These are phyloP conservation scores for Ips nitidus DNA, from an alignment of 1,140 invertebrate species.

Conservation along the genomic window DNA sequence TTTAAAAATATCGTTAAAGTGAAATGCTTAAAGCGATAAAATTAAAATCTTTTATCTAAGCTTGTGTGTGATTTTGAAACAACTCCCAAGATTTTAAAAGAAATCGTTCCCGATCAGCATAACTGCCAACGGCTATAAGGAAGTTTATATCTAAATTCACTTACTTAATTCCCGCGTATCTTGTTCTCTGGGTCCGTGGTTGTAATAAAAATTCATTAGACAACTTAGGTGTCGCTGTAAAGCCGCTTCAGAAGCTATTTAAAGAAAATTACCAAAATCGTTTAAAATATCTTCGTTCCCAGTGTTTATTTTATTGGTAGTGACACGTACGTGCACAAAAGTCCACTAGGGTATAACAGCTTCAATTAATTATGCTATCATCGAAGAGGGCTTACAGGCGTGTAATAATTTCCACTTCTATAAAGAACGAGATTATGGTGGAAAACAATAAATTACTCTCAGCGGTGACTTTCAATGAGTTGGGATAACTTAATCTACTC, in stretches of 20 bases:
- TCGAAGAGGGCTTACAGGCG: conserved; percentile 2
- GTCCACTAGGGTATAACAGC: background rate
- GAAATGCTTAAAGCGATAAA: conserved; percentile 14
- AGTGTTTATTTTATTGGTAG: background rate
- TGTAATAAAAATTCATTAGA: too few relatives aligned
- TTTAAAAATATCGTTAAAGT: conserved; percentile 19
- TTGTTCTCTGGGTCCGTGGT: too few relatives aligned
- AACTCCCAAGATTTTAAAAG: conserved; percentile 1
- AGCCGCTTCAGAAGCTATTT: conserved; percentile 5
- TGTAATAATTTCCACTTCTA: conserved; percentile 21
- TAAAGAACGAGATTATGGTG: conserved; percentile 30
- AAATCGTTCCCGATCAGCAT: conserved; percentile 16
- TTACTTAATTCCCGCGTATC: too few relatives aligned
- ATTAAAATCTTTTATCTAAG: conserved; percentile 21
- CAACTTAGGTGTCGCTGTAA: too few relatives aligned
- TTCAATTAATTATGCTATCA: conserved; percentile 20
- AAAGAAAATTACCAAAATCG: conserved; percentile 11
- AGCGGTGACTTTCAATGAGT: conserved; percentile 13
- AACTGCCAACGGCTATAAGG: background rate
- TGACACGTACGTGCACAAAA: too few relatives aligned
- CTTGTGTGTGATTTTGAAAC: conserved; percentile 8
- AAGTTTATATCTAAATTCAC: too few relatives aligned
- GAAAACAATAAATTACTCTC: conserved; percentile 26
- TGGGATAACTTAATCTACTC: conserved; percentile 24
- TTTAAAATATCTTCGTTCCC: conserved; percentile 11